phyloP scores from a whole-genome alignment of 2,113 vertebrate genomes.

The Mesoclemmys tuberculata region DNA sequence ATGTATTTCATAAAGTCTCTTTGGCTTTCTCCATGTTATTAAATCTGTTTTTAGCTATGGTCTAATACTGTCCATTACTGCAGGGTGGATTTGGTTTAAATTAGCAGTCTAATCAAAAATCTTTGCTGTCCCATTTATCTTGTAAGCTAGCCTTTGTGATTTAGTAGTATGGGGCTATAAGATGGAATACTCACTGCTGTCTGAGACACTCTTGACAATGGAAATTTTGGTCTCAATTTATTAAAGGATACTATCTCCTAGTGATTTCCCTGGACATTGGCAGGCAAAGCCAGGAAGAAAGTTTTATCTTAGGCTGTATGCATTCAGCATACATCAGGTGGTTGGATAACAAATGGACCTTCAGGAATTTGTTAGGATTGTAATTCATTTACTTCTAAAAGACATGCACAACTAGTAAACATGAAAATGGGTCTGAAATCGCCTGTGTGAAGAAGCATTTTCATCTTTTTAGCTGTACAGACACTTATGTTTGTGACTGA shows the following conservation, averaged over 20 bases:
- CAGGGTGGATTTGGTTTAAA: neutral
- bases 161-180: neutral
- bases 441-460: rapidly evolving
- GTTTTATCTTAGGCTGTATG: neutral
- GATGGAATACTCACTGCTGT: rapidly evolving
- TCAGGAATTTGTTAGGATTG: neutral
- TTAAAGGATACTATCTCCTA: rapidly evolving
- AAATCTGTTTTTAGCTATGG: neutral
- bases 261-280: neutral
- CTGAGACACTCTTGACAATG: neutral
- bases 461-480: rapidly evolving
- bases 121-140: neutral
- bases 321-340: rapidly evolving
- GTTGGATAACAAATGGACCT: neutral
- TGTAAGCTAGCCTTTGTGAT: neutral
- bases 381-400: rapidly evolving
- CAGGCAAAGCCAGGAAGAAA: rapidly evolving
- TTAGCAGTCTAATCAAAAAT: neutral
- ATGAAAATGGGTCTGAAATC: rapidly evolving
- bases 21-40: neutral
- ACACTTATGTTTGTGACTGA: rapidly evolving
- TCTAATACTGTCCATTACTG: neutral
- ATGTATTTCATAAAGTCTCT: neutral
- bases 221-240: neutral
- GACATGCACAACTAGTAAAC: neutral